Base-by-base conservation (phyloP, 2,888 invertebrate species). In the Eulithis prunata region DNA sequence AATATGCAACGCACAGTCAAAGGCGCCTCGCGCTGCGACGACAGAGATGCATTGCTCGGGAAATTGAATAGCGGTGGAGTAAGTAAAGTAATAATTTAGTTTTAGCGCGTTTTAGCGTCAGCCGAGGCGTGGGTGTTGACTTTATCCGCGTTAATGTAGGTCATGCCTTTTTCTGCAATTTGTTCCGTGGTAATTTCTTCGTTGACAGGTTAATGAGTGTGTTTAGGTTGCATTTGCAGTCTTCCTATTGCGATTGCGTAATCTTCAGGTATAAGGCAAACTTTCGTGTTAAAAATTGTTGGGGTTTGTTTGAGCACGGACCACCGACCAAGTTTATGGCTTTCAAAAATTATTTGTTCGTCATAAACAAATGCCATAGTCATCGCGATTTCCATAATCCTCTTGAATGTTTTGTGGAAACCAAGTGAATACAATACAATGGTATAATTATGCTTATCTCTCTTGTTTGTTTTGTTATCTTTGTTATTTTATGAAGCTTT, bases 1-100 rank as follows among this genome's bases (percentile, higher is more conserved):
- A 90, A 87, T 89, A 90, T 90, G 89, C 89, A 90, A 82, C 81
- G 85, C 77, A 81, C 84, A 86, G 85, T 87, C 89, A 88, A 88
- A 90, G 87, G 81, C 81, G 83, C 80, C 75, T 84, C 82, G 81
- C 78, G 86, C 77, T 84, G 83, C 78, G 64, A 43, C 84, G 88
- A 87, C 89, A 84, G 86, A 87, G 89, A 89, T 87, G 90, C 90
- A 89, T 86, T 80, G 88, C 83, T 78, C 78, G 84, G 86, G 85
- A 89, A 88, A 91, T 90, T 91, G 88, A 90, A 91, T 90, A 84
- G 88, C 85, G 76, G 75, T 85, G 87, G 86, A 84, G 84, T 77
- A 71, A 78, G 84, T 82, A 81, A 82, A 77, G 81, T 85, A 85
- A 88, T 91, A 86, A 89, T 89, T 90, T 86, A 88, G 87, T 85